Evolutionary conservation across 2,888 invertebrate genomes (phyloP).

Genomic region (Gastrophysa polygoni): DNA sequence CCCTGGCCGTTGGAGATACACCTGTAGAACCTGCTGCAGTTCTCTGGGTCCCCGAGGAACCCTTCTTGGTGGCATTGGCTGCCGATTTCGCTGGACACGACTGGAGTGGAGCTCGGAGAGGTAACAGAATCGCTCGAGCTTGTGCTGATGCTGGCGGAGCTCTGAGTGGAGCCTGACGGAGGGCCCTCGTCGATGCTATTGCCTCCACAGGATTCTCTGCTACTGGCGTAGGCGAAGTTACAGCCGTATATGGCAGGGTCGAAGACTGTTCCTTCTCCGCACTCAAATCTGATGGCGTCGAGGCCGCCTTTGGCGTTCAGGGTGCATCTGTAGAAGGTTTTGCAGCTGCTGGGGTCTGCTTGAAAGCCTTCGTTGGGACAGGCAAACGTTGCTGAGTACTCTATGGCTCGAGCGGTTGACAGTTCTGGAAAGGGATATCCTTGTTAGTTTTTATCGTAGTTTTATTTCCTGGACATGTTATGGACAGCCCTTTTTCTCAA

Average conservation of each 20-base stretch:
- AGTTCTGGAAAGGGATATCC: constrained; percentile 19
- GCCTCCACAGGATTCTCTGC: constrained; percentile 69
- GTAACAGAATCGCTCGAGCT: too few species aligned
- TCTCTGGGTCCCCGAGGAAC: constrained; percentile 71
- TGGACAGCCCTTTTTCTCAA: too few species aligned
- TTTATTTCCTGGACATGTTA: too few species aligned
- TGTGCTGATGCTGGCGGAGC: too few species aligned
- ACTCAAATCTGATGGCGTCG: constrained; percentile 71
- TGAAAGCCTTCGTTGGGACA: constrained; percentile 68
- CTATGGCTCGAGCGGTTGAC: neutral
- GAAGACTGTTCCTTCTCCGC: constrained; percentile 77
- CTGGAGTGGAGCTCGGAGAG: too few species aligned
- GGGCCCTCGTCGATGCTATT: constrained; percentile 61
- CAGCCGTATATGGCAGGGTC: constrained; percentile 72
- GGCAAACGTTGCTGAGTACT: neutral
- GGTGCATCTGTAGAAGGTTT: constrained; percentile 77
- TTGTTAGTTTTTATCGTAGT: too few species aligned
- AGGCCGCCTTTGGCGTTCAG: constrained; percentile 63
- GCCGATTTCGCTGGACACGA: constrained; percentile 37
- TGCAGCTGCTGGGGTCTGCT: constrained; percentile 71
- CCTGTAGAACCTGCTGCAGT: constrained; percentile 77
- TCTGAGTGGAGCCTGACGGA: constrained; percentile 32
- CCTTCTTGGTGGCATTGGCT: constrained; percentile 68
- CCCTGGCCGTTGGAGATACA: constrained; percentile 70
- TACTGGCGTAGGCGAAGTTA: constrained; percentile 72